Base-by-base conservation (phyloP, 2,113 vertebrate genomes). In the Rana temporaria region DNA sequence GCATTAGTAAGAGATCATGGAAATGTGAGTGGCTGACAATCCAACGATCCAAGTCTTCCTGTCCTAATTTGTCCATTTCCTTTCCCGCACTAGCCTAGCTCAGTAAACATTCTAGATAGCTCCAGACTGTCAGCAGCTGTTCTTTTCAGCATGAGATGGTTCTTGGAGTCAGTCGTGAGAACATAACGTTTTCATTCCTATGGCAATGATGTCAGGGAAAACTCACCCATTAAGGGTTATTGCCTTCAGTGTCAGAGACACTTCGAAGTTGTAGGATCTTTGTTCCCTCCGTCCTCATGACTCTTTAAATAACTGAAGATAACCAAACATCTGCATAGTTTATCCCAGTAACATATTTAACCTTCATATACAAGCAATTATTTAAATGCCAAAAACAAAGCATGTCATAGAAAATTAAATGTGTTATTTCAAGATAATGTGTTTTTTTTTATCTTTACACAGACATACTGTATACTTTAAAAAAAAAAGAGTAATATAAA, bases 61-160 rank as follows among this genome's bases (percentile, higher is more conserved):
- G 72, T 76, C 81, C 81, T 75, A 75, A 82, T 82, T 82, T 68
- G 81, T 73, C 81, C 81, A 68, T 68, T 82, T 76, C 71, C 72
- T 82, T 56, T 22, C 60, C 30, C 8, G 8, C 55, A 59, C 22
- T 53, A 73, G 26, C 9, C 63, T 34, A 56, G 52, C 22, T 48
- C 81, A 76, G 71, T 71, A 64, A 67, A 68, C 34, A 5, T 38
- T 82, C 81, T 74, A 56, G 53, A 66, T 67, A 67, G 32, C 18
- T 75, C 55, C 71, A 82, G 71, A 76, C 63, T 82, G 52, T 14
- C 72, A 82, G 81, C 81, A 82, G 71, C 81, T 76, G 80, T 66
- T 66, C 56, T 32, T 75, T 32, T 59, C 26, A 26, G 60, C 62
- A 52, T 73, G 59, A 62, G 80, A 76, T 53, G 38, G 63, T 11